Conservation (phyloP, 2,888 invertebrate species). For the Piscicola geometra region DNA sequence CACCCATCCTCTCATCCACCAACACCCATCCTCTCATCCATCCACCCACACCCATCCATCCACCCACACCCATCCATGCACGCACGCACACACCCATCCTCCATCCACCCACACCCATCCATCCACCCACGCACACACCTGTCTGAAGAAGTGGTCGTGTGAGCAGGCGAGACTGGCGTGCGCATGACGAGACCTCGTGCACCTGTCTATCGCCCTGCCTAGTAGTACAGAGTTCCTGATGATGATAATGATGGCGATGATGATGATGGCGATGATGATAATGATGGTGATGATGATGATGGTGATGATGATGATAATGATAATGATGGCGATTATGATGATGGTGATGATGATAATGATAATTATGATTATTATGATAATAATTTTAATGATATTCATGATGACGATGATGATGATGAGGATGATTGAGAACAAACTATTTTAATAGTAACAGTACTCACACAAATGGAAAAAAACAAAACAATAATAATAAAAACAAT, state of each 20-base stretch:
- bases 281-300: neutral
- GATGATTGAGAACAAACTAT: too few species aligned
- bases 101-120: too few species aligned
- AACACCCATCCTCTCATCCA: too few species aligned
- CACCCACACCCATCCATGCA: too few species aligned
- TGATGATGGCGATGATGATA: neutral
- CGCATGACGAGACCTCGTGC: constrained; percentile 53
- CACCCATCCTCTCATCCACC: too few species aligned
- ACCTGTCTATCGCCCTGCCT: constrained; percentile 58
- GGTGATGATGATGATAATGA: neutral
- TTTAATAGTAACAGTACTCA: neutral
- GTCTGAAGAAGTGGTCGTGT: constrained; percentile 72
- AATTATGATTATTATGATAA: too few species aligned
- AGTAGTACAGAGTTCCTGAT: constrained; percentile 61
- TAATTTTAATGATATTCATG: too few species aligned
- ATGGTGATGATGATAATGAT: neutral
- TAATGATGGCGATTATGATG: neutral
- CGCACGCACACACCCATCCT: too few species aligned
- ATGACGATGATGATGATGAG: too few species aligned
- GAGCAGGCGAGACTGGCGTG: constrained; percentile 66
- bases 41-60: too few species aligned
- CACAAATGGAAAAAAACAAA: neutral
- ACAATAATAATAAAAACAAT: neutral
- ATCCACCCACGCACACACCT: constrained; percentile 54
- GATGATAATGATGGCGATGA: neutral